Evolutionary conservation across 2,888 invertebrate species (phyloP), one percentile per base, ranked within the genome.

Genomic region (Ormyrus rosae): DNA sequence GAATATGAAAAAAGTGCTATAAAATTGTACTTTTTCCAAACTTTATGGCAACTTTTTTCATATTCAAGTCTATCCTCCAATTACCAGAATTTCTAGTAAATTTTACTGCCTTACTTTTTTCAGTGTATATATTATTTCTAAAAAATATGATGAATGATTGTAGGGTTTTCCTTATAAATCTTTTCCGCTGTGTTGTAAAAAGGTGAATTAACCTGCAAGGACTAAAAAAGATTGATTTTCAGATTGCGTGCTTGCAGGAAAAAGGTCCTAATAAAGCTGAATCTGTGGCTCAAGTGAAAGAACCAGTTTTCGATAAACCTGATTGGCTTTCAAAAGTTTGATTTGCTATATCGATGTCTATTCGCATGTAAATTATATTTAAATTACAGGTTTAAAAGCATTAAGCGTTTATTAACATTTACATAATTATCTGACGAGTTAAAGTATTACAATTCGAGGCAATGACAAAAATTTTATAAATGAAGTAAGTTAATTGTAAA

Each of bases 271-370:
- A 51, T 53, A 34, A 8, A 63, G 13, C 10, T n/a, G 13, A 45
- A 19, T 45, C 13, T n/a, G 45, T 13, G 2, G 5, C 45, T 7
- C 2, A 19, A 7, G 19, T n/a, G 34, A 74, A 58, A 50, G 6
- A 74, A 56, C 74, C n/a, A 65, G 74, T 74, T 65, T 74, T 58
- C 58, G 74, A 65, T 65, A 65, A 67, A 72, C 45, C 51, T 45
- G 72, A 53, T 34, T 50, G 11, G 19, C 74, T 74, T 74, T 74
- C 65, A 56, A 69, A 67, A 68, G 8, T 69, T 69, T 46, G 76
- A 76, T 76, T 68, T 69, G 69, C 55, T 53, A 53, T 61, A 67
- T 67, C 48, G 60, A 68, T 75, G 45, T 58, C 60, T 60, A 68
- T 67, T 58, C 13, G 9, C 51, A 58, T 50, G 67, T 68, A 67